Evolutionary conservation across 2,113 vertebrate genomes (phyloP).

Genomic region (Pipa parva): DNA sequence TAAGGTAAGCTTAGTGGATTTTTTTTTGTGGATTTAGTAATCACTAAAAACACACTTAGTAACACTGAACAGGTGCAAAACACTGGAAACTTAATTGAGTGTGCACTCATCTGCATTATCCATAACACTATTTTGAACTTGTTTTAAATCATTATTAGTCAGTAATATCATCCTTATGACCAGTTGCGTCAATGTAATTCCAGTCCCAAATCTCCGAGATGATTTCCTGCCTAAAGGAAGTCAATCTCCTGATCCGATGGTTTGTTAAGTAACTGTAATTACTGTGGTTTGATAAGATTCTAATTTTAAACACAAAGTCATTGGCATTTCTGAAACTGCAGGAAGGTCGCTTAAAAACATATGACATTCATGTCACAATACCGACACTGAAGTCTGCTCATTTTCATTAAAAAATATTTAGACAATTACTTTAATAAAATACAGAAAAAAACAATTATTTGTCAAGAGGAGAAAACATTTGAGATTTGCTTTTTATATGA

Average conservation of each 20-base stretch:
- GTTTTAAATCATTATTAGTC: slow-evolving; percentile 28
- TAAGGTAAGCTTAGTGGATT: background rate
- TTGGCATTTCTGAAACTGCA: slow-evolving; percentile 6
- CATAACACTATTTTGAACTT: background rate
- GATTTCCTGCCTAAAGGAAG: slow-evolving; percentile 26
- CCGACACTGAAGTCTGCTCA: background rate
- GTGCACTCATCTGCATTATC: background rate
- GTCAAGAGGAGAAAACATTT: too few species aligned
- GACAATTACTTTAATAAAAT: too few species aligned
- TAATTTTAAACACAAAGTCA: slow-evolving; percentile 24
- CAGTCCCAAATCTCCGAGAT: slow-evolving; percentile 7
- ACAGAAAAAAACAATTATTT: too few species aligned
- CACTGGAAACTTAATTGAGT: background rate
- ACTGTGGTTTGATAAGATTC: slow-evolving; percentile 1
- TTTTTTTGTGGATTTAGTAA: too few species aligned
- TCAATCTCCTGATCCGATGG: slow-evolving; percentile 14
- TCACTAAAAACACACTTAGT: too few species aligned
- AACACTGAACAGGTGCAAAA: too few species aligned
- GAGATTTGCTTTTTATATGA: too few species aligned
- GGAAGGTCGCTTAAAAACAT: too few species aligned
- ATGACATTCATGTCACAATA: too few species aligned
- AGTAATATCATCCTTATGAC: slow-evolving; percentile 13
- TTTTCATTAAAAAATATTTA: too few species aligned
- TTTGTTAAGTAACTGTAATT: slow-evolving; percentile 27
- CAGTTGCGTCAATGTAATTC: slow-evolving; percentile 31